Percentiles rank a stretch among this genome's conserved stretches.
Evolutionary conservation across 2,113 vertebrate species (phyloP).

Genomic region (Tupaia chinensis): DNA sequence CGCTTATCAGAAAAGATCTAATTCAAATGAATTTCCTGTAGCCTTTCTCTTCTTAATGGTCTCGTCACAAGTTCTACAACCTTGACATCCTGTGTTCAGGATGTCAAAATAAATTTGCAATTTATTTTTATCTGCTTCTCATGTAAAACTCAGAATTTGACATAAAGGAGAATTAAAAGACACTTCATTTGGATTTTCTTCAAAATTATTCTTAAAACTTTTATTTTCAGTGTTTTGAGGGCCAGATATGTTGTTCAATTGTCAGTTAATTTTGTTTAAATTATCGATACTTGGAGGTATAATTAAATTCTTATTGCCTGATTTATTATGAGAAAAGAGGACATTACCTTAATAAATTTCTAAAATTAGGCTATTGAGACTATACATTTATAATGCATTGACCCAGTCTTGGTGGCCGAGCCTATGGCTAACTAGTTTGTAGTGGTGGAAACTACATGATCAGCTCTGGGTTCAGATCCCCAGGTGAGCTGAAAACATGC

Average conservation of each 20-base stretch:
- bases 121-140: conserved; percentile 45
- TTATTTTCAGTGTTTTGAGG: conserved; percentile 4
- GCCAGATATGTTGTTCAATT: not conserved
- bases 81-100: not conserved
- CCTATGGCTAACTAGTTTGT: too few relatives aligned
- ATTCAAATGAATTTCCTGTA: not conserved
- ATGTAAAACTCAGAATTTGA: conserved; percentile 4
- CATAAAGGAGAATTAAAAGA: not conserved
- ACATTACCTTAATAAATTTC: conserved; percentile 44
- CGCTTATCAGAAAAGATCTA: not conserved
- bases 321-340: not conserved
- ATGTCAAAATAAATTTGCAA: not conserved
- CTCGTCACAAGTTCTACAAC: not conserved
- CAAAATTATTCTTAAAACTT: conserved; percentile 20
- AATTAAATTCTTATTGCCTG: conserved; percentile 40
- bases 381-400: conserved; percentile 14
- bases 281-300: conserved; percentile 21
- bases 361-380: not conserved
- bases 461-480: too few relatives aligned
- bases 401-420: not conserved
- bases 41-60: not conserved
- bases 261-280: conserved; percentile 20
- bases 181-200: conserved; percentile 30
- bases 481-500: too few relatives aligned
- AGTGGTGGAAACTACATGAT: too few relatives aligned